Base-by-base conservation (phyloP, 1,140 invertebrate species). In the Achatina immaculata region DNA sequence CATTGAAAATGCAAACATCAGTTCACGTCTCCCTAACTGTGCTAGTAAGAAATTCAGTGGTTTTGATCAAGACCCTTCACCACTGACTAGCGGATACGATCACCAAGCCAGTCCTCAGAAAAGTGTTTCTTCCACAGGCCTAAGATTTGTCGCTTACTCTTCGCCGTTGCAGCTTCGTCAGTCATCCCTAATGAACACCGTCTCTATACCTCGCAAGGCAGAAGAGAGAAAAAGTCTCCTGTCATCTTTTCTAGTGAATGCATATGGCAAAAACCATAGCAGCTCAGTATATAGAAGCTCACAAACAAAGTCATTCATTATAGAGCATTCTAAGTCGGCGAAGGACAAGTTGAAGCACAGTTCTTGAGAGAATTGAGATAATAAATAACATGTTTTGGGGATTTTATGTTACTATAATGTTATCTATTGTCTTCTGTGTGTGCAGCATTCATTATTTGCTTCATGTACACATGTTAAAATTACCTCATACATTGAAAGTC, bases 171-270 rank as follows among this genome's bases (percentile, higher is more conserved):
- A 68, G 38, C 66, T 68, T 38, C 66, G 66, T 40, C 31, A 68
- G 38, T 36, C 66, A 38, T 68, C 66, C 16, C 11, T 68, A 31
- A 68, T 36, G 6, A 68, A 68, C 31, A 36, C 34, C 7, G 24
- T 68, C 24, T 68, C 66, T 7, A 68, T 68, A 38, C 66, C 38
- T 40, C 66, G 38, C 34, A 68, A 40, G 38, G 66, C 66, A 38
- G 66, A 68, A 31, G 66, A 36, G 6, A 68, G 66, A 40, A 68
- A 68, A 68, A 68, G 66, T 14, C 31, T 68, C 7, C 6, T 68
- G 34, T 38, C 34, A 36, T 68, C 66, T 11, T 68, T 68, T 68
- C 24, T 68, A 24, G 19, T 68, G 31, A 38, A 68, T 19, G 11
- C 55, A 58, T 19, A n/a, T 58, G 55, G 24, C 4, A n/a, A 58